These are phyloP conservation scores for Orussus abietinus DNA, from an alignment of 1,140 invertebrate genomes.

Conservation along the genomic window DNA sequence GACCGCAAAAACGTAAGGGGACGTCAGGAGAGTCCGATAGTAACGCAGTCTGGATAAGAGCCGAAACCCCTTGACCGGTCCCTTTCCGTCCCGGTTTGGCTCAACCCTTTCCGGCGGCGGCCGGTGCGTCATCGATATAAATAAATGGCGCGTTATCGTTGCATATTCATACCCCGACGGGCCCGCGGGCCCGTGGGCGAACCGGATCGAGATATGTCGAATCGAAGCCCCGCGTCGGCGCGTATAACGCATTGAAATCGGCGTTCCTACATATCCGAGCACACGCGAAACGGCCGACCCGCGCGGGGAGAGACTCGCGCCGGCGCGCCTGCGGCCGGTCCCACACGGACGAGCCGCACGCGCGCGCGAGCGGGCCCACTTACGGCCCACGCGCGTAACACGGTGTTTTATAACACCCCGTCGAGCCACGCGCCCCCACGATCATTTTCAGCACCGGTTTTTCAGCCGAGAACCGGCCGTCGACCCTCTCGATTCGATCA, in stretches of 20 bases:
- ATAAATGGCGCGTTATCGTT: slow-evolving; percentile 38
- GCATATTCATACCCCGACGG: slow-evolving; percentile 36
- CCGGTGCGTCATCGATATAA: slow-evolving; percentile 25
- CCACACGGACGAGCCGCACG: too few relatives aligned
- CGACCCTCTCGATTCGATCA: neutral
- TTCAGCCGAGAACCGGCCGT: neutral
- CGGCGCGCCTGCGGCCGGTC: too few relatives aligned
- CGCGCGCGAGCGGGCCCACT: slow-evolving; percentile 14
- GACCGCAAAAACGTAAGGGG: too few relatives aligned
- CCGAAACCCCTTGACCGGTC: too few relatives aligned
- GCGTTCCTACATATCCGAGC: slow-evolving; percentile 22
- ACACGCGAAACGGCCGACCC: slow-evolving; percentile 22
- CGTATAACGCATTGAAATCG: slow-evolving; percentile 29
- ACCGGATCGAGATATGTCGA: slow-evolving; percentile 39
- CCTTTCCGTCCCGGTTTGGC: too few relatives aligned
- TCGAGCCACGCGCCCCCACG: slow-evolving; percentile 26
- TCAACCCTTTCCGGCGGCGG: too few relatives aligned
- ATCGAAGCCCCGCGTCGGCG: slow-evolving; percentile 21
- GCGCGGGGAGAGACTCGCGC: too few relatives aligned
- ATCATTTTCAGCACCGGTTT: slow-evolving; percentile 21
- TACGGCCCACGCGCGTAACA: slow-evolving; percentile 30
- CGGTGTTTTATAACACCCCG: slow-evolving; percentile 31
- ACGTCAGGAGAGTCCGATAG: too few relatives aligned
- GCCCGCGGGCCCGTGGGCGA: slow-evolving; percentile 31
- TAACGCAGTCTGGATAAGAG: too few relatives aligned